Base-by-base conservation (phyloP, 2,797 vertebrate genomes). In the Acanthurus lineatus region DNA sequence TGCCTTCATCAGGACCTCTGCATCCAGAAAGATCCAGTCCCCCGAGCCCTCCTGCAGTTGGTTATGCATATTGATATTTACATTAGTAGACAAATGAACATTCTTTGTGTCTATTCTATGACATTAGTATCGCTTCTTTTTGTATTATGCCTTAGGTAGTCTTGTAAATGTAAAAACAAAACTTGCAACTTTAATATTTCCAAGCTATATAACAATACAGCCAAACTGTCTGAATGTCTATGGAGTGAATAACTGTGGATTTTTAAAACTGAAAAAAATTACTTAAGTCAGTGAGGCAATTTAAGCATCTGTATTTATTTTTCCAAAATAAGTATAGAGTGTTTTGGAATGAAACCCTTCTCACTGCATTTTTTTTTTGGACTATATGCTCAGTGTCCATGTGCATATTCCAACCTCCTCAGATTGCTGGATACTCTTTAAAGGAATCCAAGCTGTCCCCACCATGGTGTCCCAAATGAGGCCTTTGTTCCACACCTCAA, bases 401-500 rank as follows among this genome's bases (percentile, higher is more conserved):
- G 17, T 76, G 16, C 1, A 17, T 22, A n/a, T 32, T 60, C 88
- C 89, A 49, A 99, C 98, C 97, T 99, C 96, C 69, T 99, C 96
- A 0, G 97, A 97, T 42, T 99, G 97, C n/a, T 94, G 95, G 91
- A 99, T 93, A 59, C 94, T 95, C 86, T 96, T 96, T 66, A 99
- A 93, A 22, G 97, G 97, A 73, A 99, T 97, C 97, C 97, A 99
- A 61, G 96, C 91, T 0, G 97, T 99, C 35, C 98, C 98, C 86
- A 99, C 94, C 96, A 99, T 96, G 14, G 98, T 99, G 94, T 99
- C 98, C 98, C 98, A 99, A 87, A 99, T 99, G 73, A 99, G 96
- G 22, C 98, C 98, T 94, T 99, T 99, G 95, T 99, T 98, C 98
- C 98, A 99, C 48, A 99, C 97, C 90, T 99, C 98, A 80, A 99